Conservation (phyloP, 2,113 vertebrate species). For the Pteruthius melanotis region DNA sequence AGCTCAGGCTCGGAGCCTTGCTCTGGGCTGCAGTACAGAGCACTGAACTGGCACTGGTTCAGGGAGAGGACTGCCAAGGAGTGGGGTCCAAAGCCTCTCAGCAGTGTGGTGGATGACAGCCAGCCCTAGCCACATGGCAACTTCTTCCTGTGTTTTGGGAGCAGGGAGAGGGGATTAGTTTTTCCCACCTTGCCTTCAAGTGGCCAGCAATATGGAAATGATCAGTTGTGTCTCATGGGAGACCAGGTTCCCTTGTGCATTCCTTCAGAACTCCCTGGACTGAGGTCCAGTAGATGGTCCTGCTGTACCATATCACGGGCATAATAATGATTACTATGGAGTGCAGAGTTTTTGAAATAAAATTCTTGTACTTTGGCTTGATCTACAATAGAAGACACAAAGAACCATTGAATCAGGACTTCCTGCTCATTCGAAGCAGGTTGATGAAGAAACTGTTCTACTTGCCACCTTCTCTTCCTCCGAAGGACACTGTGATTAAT, state of each 20-base stretch:
- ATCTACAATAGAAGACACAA: not conserved
- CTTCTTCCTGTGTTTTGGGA: not conserved
- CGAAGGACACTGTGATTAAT: not conserved
- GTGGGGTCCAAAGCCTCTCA: not conserved
- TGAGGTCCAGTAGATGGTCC: not conserved
- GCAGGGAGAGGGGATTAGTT: not conserved
- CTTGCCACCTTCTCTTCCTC: not conserved
- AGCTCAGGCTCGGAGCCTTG: not conserved
- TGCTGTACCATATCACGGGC: fast-evolving
- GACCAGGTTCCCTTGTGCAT: not conserved
- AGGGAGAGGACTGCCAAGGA: not conserved
- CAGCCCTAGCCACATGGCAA: not conserved
- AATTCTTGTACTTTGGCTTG: not conserved
- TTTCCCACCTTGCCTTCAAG: not conserved
- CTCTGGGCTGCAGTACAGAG: not conserved
- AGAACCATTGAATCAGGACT: not conserved
- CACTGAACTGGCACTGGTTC: not conserved
- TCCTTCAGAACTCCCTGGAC: not conserved
- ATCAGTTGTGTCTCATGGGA: not conserved
- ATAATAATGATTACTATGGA: not conserved
- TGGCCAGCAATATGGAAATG: not conserved
- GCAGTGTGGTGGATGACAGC: not conserved
- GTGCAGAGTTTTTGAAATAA: not conserved
- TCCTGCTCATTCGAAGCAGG: not conserved
- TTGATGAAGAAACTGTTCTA: not conserved